phyloP scores from a whole-genome alignment of 2,888 invertebrate genomes.

The Melinaea menophilus region DNA sequence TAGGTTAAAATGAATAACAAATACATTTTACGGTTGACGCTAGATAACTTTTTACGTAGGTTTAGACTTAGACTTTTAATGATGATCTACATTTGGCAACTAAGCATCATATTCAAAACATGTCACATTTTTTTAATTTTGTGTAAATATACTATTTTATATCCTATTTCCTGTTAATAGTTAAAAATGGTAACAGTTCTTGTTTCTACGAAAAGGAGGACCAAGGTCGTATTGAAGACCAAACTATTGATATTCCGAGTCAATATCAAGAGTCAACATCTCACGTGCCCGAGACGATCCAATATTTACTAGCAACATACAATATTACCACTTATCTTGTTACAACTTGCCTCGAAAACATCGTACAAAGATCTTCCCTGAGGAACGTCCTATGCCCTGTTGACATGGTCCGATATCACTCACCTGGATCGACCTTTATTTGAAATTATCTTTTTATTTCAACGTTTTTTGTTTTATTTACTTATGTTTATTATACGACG shows the following conservation, averaged over 20 bases:
- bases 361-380: slow-evolving; percentile 55
- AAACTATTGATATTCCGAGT: slow-evolving; percentile 66
- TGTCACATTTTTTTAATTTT: no score
- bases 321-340: slow-evolving; percentile 74
- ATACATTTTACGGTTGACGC: no score
- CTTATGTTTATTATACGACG: background rate
- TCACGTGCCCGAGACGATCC: slow-evolving; percentile 66
- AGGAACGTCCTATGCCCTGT: slow-evolving; percentile 52
- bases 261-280: slow-evolving; percentile 73
- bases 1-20: no score
- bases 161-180: background rate
- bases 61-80: no score
- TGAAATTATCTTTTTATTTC: slow-evolving; percentile 20
- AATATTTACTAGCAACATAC: slow-evolving; percentile 73
- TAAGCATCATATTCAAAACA: no score
- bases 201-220: slow-evolving; percentile 23
- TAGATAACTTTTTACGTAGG: no score
- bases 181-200: slow-evolving; percentile 16
- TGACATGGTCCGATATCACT: slow-evolving; percentile 57
- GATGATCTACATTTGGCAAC: no score
- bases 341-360: slow-evolving; percentile 65
- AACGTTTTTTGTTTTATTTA: slow-evolving; percentile 10
- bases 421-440: slow-evolving; percentile 43
- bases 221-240: slow-evolving; percentile 62
- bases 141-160: background rate